These are phyloP conservation scores for Urechis unicinctus DNA, from an alignment of 2,888 invertebrate genomes.

Conservation along the genomic window DNA sequence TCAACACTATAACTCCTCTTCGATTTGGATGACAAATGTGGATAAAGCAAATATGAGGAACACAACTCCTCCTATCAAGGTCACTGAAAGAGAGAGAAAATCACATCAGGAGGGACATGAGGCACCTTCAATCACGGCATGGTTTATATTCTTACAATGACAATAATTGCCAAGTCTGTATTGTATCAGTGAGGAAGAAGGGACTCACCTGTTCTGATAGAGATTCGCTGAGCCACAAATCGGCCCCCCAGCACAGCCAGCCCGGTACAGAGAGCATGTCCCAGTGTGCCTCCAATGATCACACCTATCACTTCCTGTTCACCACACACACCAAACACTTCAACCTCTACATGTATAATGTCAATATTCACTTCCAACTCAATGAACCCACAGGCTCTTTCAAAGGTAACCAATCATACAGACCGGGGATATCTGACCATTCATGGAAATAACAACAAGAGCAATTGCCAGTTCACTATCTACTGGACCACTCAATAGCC, in stretches of 20 bases:
- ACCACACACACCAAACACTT: neutral
- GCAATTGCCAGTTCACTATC: neutral
- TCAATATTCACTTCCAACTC: neutral
- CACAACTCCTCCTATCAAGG: constrained; percentile 90
- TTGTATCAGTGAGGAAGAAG: no score
- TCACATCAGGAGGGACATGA: neutral
- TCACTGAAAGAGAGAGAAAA: constrained; percentile 64
- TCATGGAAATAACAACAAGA: neutral
- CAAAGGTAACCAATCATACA: no score
- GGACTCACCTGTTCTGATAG: constrained; percentile 81
- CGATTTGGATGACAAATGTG: constrained; percentile 77
- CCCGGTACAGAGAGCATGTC: constrained; percentile 93
- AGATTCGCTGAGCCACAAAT: constrained; percentile 94
- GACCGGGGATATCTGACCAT: no score
- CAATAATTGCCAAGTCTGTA: neutral
- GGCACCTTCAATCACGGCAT: neutral
- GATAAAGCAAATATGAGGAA: constrained; percentile 91
- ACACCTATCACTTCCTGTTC: constrained; percentile 80
- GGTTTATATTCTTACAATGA: no score
- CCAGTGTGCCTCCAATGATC: constrained; percentile 84
- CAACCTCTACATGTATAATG: neutral
- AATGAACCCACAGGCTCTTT: neutral
- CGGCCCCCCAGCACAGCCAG: constrained; percentile 94
- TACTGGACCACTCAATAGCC: neutral
- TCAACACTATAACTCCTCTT: constrained; percentile 5